phyloP scores from a whole-genome alignment of 2,888 invertebrate genomes.

The Hydrotaea cyrtoneurina region DNA sequence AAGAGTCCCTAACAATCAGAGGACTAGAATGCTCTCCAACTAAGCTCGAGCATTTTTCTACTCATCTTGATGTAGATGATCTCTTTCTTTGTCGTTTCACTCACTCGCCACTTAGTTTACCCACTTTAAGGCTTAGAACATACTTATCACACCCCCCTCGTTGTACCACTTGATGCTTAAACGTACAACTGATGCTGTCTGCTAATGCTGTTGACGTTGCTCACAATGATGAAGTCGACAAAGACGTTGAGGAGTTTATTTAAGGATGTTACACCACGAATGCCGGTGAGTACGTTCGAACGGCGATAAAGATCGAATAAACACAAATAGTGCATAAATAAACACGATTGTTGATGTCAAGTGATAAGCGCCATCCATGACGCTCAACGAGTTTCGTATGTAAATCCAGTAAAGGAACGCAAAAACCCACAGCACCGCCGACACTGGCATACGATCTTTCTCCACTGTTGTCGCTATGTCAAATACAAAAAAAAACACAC shows the following conservation, averaged over 20 bases:
- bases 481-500: neutral
- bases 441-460: neutral
- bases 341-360: conserved; percentile 79
- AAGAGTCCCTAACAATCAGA: too few relatives aligned
- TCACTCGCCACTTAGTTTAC: too few relatives aligned
- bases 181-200: neutral
- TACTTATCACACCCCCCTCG: neutral
- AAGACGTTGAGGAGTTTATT: neutral
- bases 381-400: conserved; percentile 3
- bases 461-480: neutral
- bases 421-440: neutral
- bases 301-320: conserved; percentile 76
- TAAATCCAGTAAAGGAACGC: conserved; percentile 12
- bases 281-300: conserved; percentile 38
- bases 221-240: conserved; percentile 42
- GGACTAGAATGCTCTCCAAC: too few relatives aligned
- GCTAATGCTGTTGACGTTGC: conserved; percentile 31
- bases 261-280: conserved; percentile 19
- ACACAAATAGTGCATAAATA: conserved; percentile 80
- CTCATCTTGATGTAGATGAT: too few relatives aligned
- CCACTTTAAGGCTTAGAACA: too few relatives aligned
- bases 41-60: too few relatives aligned
- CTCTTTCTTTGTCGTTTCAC: too few relatives aligned
- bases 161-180: conserved; percentile 32
- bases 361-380: conserved; percentile 68